These are phyloP conservation scores for Chinchilla lanigera DNA, from an alignment of 2,113 vertebrate genomes.

Conservation along the genomic window DNA sequence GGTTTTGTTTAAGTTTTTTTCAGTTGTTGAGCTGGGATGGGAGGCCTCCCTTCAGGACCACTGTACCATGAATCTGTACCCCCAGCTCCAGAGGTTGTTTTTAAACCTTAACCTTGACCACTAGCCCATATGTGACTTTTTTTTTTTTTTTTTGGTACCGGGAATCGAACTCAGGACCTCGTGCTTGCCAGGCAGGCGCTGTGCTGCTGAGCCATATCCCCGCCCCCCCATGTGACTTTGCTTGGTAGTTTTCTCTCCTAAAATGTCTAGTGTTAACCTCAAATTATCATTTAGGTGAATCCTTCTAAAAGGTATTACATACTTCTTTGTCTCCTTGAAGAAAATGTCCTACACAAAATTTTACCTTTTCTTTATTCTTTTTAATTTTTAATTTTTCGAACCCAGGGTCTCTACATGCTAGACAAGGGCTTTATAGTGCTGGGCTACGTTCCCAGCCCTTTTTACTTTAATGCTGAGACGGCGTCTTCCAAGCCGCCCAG, in stretches of 20 bases:
- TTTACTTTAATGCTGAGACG: not conserved
- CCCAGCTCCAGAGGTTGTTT: not conserved
- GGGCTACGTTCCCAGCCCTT: not conserved
- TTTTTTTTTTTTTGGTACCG: too few species aligned
- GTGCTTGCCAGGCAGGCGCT: too few species aligned
- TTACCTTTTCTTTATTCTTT: not conserved
- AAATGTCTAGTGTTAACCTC: not conserved
- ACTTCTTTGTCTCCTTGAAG: slow-evolving; percentile 17
- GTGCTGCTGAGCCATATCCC: too few species aligned
- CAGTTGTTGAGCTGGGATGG: not conserved
- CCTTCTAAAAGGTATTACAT: not conserved
- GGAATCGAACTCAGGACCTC: too few species aligned
- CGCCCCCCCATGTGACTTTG: not conserved
- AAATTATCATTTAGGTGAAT: not conserved
- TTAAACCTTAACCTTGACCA: not conserved
- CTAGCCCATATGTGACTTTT: not conserved
- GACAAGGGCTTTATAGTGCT: not conserved
- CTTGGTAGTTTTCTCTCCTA: not conserved
- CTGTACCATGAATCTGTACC: not conserved
- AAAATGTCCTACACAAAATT: not conserved
- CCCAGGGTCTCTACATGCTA: not conserved
- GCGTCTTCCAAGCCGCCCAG: not conserved
- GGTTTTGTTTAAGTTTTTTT: not conserved
- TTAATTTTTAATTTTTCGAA: not conserved
- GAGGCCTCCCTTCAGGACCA: not conserved